Percentiles rank a stretch among this genome's conserved stretches.
phyloP scores from a whole-genome alignment of 2,888 invertebrate genomes.

The Epsilonema sp. region DNA sequence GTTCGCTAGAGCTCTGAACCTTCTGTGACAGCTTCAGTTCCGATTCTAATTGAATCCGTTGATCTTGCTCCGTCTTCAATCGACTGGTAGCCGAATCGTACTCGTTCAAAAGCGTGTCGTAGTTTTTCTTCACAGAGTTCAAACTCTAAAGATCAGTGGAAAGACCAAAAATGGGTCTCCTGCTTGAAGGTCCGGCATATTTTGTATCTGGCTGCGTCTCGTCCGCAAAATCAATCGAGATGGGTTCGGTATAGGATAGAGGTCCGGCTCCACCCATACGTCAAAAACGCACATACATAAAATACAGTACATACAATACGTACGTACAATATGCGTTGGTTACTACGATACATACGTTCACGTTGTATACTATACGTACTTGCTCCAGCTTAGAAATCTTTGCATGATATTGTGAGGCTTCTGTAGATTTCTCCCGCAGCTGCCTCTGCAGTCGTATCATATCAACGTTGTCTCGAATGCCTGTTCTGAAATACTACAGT shows the following conservation, averaged over 20 bases:
- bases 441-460: slow-evolving; percentile 31
- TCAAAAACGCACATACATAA: too few relatives aligned
- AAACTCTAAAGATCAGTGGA: background rate
- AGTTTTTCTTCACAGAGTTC: background rate
- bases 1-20: background rate
- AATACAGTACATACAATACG: too few relatives aligned
- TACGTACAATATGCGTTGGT: too few relatives aligned
- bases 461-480: slow-evolving; percentile 29
- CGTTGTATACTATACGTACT: too few relatives aligned
- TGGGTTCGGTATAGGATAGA: too few relatives aligned
- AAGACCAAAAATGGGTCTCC: too few relatives aligned
- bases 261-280: too few relatives aligned
- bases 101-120: background rate
- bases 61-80: background rate
- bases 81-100: background rate
- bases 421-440: slow-evolving; percentile 30
- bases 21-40: background rate
- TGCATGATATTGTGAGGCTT: slow-evolving; percentile 25
- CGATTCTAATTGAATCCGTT: background rate
- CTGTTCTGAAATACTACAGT: background rate
- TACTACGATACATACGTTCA: too few relatives aligned
- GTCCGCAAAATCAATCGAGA: too few relatives aligned
- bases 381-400: slow-evolving; percentile 12
- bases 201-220: too few relatives aligned
- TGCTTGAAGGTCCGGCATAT: too few relatives aligned